Evolutionary conservation across 2,113 vertebrate genomes (phyloP).

Genomic region (Leucopsar rothschildi): DNA sequence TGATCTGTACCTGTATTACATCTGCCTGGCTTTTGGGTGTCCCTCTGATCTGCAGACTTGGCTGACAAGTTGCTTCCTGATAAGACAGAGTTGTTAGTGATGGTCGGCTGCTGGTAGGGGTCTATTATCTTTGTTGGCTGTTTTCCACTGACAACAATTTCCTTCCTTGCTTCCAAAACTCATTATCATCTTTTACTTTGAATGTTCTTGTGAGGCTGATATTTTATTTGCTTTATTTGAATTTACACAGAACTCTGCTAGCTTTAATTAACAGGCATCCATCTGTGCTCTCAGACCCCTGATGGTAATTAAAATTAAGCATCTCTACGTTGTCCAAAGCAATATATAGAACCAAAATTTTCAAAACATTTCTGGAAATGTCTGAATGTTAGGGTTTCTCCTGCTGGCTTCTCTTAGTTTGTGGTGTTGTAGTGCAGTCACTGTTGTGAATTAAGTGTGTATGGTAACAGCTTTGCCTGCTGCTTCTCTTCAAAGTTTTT

Average conservation of each 20-base stretch:
- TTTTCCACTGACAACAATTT: conserved; percentile 20
- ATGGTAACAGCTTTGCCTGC: neutral
- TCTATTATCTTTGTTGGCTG: neutral
- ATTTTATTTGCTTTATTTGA: conserved; percentile 16
- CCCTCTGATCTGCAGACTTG: neutral
- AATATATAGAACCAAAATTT: neutral
- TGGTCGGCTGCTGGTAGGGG: neutral
- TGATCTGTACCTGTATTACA: neutral
- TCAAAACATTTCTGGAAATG: neutral
- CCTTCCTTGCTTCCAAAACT: neutral
- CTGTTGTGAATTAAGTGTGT: neutral
- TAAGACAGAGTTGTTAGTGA: neutral
- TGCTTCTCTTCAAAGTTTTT: neutral
- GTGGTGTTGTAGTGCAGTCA: neutral
- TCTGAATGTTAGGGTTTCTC: neutral
- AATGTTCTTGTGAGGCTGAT: neutral
- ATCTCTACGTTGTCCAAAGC: neutral
- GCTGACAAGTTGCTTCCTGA: neutral
- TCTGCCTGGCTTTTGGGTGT: neutral
- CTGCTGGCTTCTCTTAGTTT: neutral
- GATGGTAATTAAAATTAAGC: conserved; percentile 20
- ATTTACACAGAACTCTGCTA: neutral
- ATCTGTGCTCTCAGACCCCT: neutral
- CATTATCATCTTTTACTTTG: conserved; percentile 23
- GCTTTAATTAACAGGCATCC: conserved; percentile 22